Percentiles rank a stretch among this genome's conserved stretches.
These are phyloP conservation scores for Ephydatia muelleri DNA, from an alignment of 37 sponge, comb jelly and placozoan species.

Conservation along the genomic window DNA sequence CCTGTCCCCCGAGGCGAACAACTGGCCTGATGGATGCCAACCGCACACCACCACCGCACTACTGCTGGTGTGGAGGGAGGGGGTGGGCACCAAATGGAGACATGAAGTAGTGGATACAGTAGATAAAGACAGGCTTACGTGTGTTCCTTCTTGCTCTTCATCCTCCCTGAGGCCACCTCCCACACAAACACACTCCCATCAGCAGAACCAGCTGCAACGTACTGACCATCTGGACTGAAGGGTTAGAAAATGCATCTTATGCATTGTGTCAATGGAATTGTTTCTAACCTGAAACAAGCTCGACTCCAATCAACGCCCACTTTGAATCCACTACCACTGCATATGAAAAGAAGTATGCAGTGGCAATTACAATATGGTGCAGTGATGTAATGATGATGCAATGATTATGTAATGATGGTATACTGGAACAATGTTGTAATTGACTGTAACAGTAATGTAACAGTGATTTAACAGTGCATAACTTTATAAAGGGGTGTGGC, in stretches of 20 bases:
- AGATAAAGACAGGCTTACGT: constrained; percentile 27
- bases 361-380: no score
- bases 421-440: not conserved
- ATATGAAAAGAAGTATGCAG: no score
- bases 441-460: no score
- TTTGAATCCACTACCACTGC: constrained; percentile 56
- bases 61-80: constrained; percentile 45
- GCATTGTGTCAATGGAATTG: no score
- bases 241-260: no score
- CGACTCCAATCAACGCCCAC: constrained; percentile 67
- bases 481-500: not conserved
- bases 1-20: constrained; percentile 77
- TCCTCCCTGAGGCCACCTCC: constrained; percentile 51
- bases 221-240: constrained; percentile 93
- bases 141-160: constrained; percentile 69
- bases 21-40: constrained; percentile 90
- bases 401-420: no score
- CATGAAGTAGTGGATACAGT: not conserved
- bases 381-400: not conserved
- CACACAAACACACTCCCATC: constrained; percentile 92
- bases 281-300: constrained; percentile 62
- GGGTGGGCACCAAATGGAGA: constrained; percentile 3
- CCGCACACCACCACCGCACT: constrained; percentile 69
- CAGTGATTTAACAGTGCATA: no score
- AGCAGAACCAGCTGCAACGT: constrained; percentile 85